Percentiles rank a stretch among this genome's conserved stretches.
These are phyloP conservation scores for Lasioglossum oenotherae DNA, from an alignment of 2,888 invertebrate genomes.

Conservation along the genomic window DNA sequence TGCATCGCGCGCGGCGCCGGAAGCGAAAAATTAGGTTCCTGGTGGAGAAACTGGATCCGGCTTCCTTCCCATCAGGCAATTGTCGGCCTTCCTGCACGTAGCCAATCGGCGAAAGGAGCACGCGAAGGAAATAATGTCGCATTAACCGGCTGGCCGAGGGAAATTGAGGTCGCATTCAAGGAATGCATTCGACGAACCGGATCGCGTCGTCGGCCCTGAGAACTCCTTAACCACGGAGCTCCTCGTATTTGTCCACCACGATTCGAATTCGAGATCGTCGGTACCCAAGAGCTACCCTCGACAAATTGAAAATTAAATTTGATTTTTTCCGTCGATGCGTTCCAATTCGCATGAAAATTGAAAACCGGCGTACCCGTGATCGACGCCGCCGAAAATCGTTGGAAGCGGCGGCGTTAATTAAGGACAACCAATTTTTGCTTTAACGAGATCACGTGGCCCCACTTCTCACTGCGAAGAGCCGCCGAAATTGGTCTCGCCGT, in stretches of 20 bases:
- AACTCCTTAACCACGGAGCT: slow-evolving; percentile 11
- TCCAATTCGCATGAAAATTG: background rate
- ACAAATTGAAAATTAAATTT: background rate
- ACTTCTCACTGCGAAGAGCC: background rate
- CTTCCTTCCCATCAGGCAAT: background rate
- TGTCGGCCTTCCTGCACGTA: background rate
- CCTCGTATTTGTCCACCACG: no score
- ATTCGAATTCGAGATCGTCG: background rate
- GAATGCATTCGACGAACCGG: background rate
- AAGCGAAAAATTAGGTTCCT: slow-evolving; percentile 8
- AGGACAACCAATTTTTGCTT: slow-evolving; percentile 10
- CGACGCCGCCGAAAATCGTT: background rate
- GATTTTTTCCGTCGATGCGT: background rate
- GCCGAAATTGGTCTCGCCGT: background rate
- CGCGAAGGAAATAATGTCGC: slow-evolving; percentile 59
- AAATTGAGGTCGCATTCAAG: slow-evolving; percentile 60
- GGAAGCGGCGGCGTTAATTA: slow-evolving; percentile 10
- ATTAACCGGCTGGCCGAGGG: slow-evolving; percentile 45
- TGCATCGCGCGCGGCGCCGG: background rate
- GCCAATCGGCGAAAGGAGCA: slow-evolving; percentile 17
- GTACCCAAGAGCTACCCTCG: background rate
- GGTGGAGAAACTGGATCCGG: slow-evolving; percentile 27
- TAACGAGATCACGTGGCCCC: slow-evolving; percentile 6
- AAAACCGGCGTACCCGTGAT: background rate
- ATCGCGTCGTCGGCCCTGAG: background rate